These are phyloP conservation scores for Phyto melanocephala DNA, from an alignment of 2,888 invertebrate species.

Conservation along the genomic window DNA sequence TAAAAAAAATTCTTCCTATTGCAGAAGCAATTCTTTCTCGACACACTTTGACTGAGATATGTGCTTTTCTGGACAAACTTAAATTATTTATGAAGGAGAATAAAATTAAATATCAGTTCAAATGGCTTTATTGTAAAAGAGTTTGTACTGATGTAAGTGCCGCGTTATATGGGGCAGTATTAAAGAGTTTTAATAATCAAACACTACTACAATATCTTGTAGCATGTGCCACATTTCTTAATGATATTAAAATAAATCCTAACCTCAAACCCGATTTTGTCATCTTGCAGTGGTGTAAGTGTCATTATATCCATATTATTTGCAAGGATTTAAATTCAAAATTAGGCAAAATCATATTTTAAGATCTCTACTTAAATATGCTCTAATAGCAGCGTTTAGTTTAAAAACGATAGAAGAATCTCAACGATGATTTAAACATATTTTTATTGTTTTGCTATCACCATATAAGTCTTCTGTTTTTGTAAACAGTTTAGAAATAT, in stretches of 20 bases:
- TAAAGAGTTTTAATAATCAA: constrained; percentile 9
- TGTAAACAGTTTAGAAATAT: neutral
- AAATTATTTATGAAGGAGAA: neutral
- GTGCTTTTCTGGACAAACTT: neutral
- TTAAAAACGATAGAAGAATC: neutral
- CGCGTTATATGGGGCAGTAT: constrained; percentile 9
- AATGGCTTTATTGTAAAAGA: neutral
- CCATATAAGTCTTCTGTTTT: too few relatives aligned
- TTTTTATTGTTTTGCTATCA: neutral
- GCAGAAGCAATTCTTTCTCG: neutral
- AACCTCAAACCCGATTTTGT: neutral
- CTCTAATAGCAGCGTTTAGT: neutral
- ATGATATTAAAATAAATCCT: neutral
- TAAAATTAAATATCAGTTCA: neutral
- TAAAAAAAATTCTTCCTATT: neutral
- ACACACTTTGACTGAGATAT: neutral
- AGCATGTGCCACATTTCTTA: neutral
- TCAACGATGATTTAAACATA: neutral
- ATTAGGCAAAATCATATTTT: neutral
- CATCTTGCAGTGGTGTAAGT: neutral
- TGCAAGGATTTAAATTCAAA: neutral
- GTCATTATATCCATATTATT: neutral
- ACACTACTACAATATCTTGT: neutral
- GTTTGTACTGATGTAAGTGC: too few relatives aligned
- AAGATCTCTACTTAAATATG: neutral